Evolutionary conservation across 2,888 invertebrate genomes (phyloP).

Genomic region (Metopia argyrocephala): DNA sequence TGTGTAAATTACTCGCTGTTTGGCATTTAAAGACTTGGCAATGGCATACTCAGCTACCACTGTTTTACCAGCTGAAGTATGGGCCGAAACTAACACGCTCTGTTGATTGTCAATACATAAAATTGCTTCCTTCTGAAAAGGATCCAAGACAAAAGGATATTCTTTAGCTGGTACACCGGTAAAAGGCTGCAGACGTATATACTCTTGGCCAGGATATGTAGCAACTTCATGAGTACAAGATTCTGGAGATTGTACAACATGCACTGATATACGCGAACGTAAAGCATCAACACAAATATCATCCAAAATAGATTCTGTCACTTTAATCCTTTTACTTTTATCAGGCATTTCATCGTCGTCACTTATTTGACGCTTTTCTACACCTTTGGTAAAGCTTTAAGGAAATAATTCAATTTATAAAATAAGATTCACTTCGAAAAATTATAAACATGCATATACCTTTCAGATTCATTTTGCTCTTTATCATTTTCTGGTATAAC

Average conservation of each 20-base stretch:
- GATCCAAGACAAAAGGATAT: conserved; percentile 96
- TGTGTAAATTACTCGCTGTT: conserved; percentile 99
- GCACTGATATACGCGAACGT: conserved; percentile 90
- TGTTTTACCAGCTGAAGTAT: conserved; percentile 99
- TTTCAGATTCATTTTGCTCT: conserved; percentile 52
- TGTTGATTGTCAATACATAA: conserved; percentile 98
- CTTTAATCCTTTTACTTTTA: conserved; percentile 66
- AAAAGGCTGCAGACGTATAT: conserved; percentile 81
- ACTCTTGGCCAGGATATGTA: conserved; percentile 91
- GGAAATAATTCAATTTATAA: not conserved
- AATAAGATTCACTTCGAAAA: not conserved
- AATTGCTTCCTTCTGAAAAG: conserved; percentile 98
- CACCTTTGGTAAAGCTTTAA: conserved; percentile 38
- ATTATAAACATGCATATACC: conserved; percentile 13
- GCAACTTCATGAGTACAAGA: conserved; percentile 98
- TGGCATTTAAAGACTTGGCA: conserved; percentile 93
- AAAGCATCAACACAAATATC: conserved; percentile 85
- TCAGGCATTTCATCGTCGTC: conserved; percentile 43
- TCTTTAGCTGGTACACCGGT: conserved; percentile 90
- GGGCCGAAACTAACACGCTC: conserved; percentile 98
- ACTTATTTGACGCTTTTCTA: conserved; percentile 56
- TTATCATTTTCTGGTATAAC: conserved; percentile 3
- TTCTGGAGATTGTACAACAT: conserved; percentile 92
- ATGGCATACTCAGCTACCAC: conserved; percentile 99
- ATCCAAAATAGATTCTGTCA: conserved; percentile 74